Conservation (phyloP, 2,888 invertebrate genomes). For the Drosophila pseudotalamancana region DNA sequence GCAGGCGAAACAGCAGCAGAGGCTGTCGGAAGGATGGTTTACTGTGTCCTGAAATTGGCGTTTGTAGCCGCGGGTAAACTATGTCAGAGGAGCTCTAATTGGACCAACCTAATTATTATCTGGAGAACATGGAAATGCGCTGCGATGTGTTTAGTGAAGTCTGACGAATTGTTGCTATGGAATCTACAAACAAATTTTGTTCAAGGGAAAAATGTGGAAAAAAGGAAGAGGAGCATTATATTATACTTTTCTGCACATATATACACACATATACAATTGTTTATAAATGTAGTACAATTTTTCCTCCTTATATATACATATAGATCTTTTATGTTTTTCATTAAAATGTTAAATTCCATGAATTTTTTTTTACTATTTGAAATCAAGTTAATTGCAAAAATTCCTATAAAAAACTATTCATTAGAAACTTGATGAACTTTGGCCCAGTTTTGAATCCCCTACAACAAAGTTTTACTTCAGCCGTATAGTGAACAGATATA, state of each 20-base stretch:
- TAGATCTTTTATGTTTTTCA: not conserved
- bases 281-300: no score
- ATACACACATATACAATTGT: no score
- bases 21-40: no score
- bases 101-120: not conserved
- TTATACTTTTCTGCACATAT: no score
- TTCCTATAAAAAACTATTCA: slow-evolving; percentile 28
- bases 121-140: not conserved
- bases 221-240: no score
- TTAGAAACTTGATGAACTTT: slow-evolving; percentile 46
- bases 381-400: slow-evolving; percentile 14
- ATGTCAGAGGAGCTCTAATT: not conserved
- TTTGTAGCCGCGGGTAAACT: not conserved
- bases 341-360: not conserved
- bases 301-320: no score
- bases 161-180: no score
- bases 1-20: not conserved
- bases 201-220: no score
- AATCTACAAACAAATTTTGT: no score
- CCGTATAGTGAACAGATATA: not conserved
- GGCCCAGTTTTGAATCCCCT: slow-evolving; percentile 35
- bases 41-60: not conserved
- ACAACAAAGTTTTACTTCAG: slow-evolving; percentile 8
- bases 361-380: not conserved
- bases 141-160: no score